Conservation (phyloP, 2,113 vertebrate genomes). For the Pao palembangensis region DNA sequence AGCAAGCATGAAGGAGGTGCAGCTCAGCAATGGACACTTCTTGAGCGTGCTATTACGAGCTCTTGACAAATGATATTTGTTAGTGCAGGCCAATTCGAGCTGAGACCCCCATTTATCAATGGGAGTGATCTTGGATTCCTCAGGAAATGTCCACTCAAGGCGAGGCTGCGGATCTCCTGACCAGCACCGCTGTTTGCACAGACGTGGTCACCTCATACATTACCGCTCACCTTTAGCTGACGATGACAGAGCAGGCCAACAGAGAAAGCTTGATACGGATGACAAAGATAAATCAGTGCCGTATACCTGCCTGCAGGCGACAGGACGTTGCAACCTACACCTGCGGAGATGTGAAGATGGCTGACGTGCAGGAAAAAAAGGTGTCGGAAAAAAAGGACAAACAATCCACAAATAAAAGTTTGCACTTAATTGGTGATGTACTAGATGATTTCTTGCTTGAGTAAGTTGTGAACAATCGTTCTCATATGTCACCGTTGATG, state of each 20-base stretch:
- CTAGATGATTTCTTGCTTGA: too few relatives aligned
- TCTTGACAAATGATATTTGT: slow-evolving; percentile 54
- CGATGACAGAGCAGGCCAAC: not conserved
- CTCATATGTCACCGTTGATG: too few relatives aligned
- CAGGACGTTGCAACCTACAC: too few relatives aligned
- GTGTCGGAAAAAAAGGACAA: too few relatives aligned
- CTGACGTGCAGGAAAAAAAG: too few relatives aligned
- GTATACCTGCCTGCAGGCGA: too few relatives aligned
- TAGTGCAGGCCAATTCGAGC: slow-evolving; percentile 15
- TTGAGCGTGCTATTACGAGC: slow-evolving; percentile 19
- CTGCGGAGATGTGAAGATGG: too few relatives aligned
- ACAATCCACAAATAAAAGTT: too few relatives aligned
- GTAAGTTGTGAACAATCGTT: too few relatives aligned
- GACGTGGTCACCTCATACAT: not conserved
- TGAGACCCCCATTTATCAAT: slow-evolving; percentile 44
- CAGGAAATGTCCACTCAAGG: slow-evolving; percentile 1
- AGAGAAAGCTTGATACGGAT: not conserved
- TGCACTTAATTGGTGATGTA: too few relatives aligned
- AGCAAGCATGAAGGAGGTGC: slow-evolving; percentile 19
- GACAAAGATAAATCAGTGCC: too few relatives aligned
- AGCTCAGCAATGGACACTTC: slow-evolving; percentile 17
- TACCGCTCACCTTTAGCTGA: slow-evolving; percentile 5
- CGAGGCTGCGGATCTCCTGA: slow-evolving; percentile 3
- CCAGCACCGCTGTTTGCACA: slow-evolving; percentile 16
- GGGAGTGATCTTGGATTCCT: slow-evolving; percentile 19